Conservation (phyloP, 2,113 vertebrate species). For the Agelaius tricolor region DNA sequence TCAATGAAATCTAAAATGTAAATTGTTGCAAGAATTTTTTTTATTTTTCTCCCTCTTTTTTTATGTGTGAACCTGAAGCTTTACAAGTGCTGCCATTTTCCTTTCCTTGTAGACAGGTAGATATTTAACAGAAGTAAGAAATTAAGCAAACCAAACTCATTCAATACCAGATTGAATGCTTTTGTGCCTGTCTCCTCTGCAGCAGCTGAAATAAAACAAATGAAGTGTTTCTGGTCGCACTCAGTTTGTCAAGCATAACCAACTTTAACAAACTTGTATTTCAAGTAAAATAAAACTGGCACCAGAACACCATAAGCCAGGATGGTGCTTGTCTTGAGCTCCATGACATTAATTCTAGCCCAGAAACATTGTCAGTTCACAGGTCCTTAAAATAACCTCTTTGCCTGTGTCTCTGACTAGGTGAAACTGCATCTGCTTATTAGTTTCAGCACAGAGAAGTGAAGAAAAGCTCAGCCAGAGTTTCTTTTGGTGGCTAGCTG, state of each 20-base stretch:
- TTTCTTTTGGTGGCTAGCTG: neutral
- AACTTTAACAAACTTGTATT: neutral
- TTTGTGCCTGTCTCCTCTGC: neutral
- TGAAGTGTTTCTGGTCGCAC: neutral
- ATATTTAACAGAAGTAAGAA: neutral
- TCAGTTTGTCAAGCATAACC: constrained; percentile 24
- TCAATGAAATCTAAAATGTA: neutral
- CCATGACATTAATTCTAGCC: neutral
- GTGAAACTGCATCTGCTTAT: neutral
- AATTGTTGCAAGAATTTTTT: neutral
- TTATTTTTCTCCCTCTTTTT: neutral
- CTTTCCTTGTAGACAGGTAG: neutral
- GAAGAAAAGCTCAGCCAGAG: neutral
- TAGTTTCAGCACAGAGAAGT: neutral
- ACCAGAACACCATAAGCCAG: neutral
- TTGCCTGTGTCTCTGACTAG: neutral
- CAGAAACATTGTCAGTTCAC: neutral
- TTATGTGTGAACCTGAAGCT: neutral
- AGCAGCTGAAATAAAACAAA: neutral
- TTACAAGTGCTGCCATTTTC: neutral
- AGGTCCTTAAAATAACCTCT: neutral
- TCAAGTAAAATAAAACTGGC: neutral
- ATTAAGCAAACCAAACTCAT: neutral
- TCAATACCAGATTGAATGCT: rapidly evolving
- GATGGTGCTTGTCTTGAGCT: neutral